Base-by-base conservation (phyloP, 2,797 vertebrate genomes). In the Apodemus agrarius region DNA sequence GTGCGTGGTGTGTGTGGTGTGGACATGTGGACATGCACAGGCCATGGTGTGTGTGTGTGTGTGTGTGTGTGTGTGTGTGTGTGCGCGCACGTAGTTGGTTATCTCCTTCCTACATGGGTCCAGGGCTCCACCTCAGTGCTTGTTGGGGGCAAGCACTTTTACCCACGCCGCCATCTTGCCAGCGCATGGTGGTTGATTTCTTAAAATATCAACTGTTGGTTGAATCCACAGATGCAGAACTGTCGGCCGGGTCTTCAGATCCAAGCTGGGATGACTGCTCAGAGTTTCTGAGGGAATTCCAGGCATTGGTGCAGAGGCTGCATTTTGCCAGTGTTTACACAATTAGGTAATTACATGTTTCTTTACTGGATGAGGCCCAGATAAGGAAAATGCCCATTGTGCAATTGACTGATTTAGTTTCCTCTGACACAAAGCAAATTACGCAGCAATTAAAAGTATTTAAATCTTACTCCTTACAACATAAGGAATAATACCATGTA, bases 271-370 rank as follows among this genome's bases (percentile, higher is more conserved):
- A 63, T 72, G 74, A 95, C 98, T 96, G 97, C 93, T 96, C 94
- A 43, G 95, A 91, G 91, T 97, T 97, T 92, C 76, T 96, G 24
- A 98, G 97, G 92, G 93, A 97, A 93, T 97, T 85, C 88, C 67
- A 59, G 92, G n/a, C n/a, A 34, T 0, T 96, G 67, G 13, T 83
- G 94, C 96, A 95, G 88, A 97, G 96, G 94, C 65, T 95, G 67
- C 81, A 49, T 87, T 95, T 96, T 96, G 86, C 93, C 92, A 81
- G 83, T 95, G 52, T 13, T 91, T 91, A 92, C 83, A 72, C 24
- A 76, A 31, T 59, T 80, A 76, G 84, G n/a, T 97, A 96, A 96
- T 97, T 80, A 8, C 89, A 17, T 96, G 74, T 96, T 95, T 87
- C 96, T 97, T 95, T 95, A 29, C 78, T 52, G 31, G 86, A 61